Conservation (phyloP, 2,113 vertebrate genomes). For the Columba livia region DNA sequence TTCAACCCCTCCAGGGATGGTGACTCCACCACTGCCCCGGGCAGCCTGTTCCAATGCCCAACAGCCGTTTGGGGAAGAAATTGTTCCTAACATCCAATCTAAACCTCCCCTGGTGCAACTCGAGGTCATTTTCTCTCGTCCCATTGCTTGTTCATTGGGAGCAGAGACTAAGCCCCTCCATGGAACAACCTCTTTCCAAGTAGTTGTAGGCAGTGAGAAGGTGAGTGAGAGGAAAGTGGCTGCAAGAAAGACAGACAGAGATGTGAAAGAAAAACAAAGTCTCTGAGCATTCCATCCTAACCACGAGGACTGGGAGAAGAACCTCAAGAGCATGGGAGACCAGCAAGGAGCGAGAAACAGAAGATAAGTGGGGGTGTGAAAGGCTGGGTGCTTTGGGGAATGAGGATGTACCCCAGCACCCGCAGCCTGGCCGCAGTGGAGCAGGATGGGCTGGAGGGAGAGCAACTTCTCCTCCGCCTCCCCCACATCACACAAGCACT, state of each 20-base stretch:
- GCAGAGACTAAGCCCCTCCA: too few species aligned
- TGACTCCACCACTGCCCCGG: too few species aligned
- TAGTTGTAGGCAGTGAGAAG: too few species aligned
- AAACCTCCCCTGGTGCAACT: too few species aligned
- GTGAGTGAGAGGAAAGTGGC: not conserved
- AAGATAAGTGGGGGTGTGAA: not conserved
- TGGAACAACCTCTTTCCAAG: too few species aligned
- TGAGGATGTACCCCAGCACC: accelerated
- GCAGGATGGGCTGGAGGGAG: not conserved
- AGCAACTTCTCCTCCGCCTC: not conserved
- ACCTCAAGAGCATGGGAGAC: not conserved
- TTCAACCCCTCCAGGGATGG: too few species aligned
- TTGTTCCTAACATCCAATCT: too few species aligned
- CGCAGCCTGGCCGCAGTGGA: not conserved
- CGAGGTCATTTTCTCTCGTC: too few species aligned
- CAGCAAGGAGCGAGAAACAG: not conserved
- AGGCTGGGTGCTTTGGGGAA: not conserved
- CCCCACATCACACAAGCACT: not conserved
- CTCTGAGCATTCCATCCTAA: not conserved
- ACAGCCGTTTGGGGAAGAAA: too few species aligned
- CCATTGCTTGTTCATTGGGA: too few species aligned
- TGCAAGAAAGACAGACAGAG: not conserved
- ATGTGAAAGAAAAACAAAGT: accelerated
- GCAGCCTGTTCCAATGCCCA: too few species aligned
- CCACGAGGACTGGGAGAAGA: not conserved